phyloP scores from a whole-genome alignment of 1,140 invertebrate species.

The Semibalanus balanoides region DNA sequence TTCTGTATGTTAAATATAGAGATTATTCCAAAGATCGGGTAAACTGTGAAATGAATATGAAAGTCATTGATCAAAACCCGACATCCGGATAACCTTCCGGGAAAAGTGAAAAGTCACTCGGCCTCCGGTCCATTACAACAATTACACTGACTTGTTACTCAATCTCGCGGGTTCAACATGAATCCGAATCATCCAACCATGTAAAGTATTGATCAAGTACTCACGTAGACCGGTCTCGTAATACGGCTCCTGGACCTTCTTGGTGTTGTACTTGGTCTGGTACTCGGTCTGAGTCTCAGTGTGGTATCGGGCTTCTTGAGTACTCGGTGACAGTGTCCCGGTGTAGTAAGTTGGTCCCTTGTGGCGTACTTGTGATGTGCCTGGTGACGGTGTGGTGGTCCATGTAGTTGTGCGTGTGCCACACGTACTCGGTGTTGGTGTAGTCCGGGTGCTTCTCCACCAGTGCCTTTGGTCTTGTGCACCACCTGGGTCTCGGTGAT shows the following conservation, averaged over 20 bases:
- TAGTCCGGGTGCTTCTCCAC: not conserved
- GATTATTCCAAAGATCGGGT: too few species aligned
- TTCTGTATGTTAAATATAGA: too few species aligned
- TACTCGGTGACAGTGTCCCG: not conserved
- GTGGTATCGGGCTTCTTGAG: not conserved
- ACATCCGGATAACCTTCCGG: too few species aligned
- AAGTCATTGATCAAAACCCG: too few species aligned
- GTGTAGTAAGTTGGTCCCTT: not conserved
- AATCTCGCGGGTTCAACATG: too few species aligned
- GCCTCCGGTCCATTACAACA: too few species aligned
- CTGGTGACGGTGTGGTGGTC: constrained; percentile 1
- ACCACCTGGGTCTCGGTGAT: not conserved
- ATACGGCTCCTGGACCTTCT: not conserved
- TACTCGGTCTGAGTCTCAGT: not conserved
- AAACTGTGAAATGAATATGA: too few species aligned
- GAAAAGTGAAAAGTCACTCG: too few species aligned
- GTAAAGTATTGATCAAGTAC: too few species aligned
- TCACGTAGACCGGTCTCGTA: not conserved
- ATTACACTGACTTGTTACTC: too few species aligned
- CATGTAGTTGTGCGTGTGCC: constrained; percentile 1
- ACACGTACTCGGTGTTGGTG: not conserved
- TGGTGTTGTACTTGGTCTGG: not conserved
- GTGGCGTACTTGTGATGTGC: not conserved
- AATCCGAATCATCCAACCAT: too few species aligned
- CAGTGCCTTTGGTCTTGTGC: not conserved